These are phyloP conservation scores for Cephalophus harveyi DNA, from an alignment of 2,113 vertebrate species.

Conservation along the genomic window DNA sequence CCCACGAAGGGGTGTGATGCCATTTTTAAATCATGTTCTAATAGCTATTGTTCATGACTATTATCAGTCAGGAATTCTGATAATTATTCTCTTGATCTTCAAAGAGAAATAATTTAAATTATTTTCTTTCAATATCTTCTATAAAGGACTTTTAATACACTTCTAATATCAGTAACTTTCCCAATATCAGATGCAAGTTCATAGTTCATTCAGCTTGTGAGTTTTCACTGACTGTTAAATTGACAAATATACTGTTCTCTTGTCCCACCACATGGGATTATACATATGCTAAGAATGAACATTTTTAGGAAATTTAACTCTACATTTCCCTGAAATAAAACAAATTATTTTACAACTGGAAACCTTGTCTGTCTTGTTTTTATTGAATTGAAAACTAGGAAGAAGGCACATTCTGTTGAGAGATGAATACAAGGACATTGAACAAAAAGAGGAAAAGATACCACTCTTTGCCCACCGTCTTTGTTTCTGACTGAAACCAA, in stretches of 20 bases:
- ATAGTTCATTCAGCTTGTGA: neutral
- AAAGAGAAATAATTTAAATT: conserved; percentile 54
- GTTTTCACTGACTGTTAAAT: conserved; percentile 45
- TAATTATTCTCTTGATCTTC: conserved; percentile 14
- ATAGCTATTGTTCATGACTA: conserved; percentile 26
- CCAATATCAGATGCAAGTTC: conserved; percentile 20
- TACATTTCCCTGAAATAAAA: neutral
- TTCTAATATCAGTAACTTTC: conserved; percentile 42
- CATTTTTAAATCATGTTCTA: conserved; percentile 47
- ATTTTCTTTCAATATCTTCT: conserved; percentile 43
- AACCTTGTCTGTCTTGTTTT: conserved; percentile 5
- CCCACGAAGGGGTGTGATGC: neutral
- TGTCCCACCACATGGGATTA: neutral
- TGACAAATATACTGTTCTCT: neutral
- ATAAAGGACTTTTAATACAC: conserved; percentile 49
- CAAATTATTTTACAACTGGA: neutral
- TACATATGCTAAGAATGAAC: neutral
- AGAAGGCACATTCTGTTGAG: neutral
- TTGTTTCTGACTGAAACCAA: conserved; percentile 51
- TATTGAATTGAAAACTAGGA: conserved; percentile 34
- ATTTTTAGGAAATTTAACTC: conserved; percentile 11
- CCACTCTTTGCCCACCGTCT: conserved; percentile 26
- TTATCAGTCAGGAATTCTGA: conserved; percentile 27
- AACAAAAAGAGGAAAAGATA: conserved; percentile 49
- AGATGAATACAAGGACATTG: conserved; percentile 38